Base-by-base conservation (phyloP, 1,140 invertebrate species). In the Leptopilina clavipes region DNA sequence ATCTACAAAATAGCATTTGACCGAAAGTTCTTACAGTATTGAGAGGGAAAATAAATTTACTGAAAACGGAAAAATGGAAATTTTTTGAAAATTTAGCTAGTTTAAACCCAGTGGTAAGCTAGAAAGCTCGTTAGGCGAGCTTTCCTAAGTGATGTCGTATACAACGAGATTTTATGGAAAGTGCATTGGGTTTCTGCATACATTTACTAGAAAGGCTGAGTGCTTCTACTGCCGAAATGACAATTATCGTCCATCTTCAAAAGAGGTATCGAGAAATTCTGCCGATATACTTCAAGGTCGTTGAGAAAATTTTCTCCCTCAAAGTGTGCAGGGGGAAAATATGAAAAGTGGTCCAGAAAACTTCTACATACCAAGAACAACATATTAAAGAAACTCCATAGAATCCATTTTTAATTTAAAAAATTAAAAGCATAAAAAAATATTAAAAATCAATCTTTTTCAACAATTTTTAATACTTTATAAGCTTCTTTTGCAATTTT, bases 121-220 rank as follows among this genome's bases (percentile, higher is more conserved):
- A 75, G 82, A 84, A 84, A 85, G 84, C 84, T 85, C 85, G 80
- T 85, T 87, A 89, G 86, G 83, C 86, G 82, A 80, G 79, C 79
- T 83, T 82, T 83, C 80, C 85, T 90, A 90, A 91, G 89, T 90
- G 89, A 89, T 89, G 87, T 86, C 89, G 81, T 90, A 91, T 90
- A 91, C 87, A 88, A 90, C 84, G 82, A 86, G 86, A 90, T 89
- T 91, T 91, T 91, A 91, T 91, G 90, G 87, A 91, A 89, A 91
- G 90, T 91, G 90, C 89, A 90, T 86, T 82, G 82, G 83, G 85
- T 86, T 84, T 87, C 86, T 86, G 86, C 86, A 86, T 87, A 84
- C 86, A 87, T 87, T 87, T 85, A 82, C 77, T 54, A 79, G 79
- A 77, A 31, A 82, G 81, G 81, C 85, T 86, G 85, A 86, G 85